Conservation (phyloP, 2,888 invertebrate genomes). For the Seira ritae region DNA sequence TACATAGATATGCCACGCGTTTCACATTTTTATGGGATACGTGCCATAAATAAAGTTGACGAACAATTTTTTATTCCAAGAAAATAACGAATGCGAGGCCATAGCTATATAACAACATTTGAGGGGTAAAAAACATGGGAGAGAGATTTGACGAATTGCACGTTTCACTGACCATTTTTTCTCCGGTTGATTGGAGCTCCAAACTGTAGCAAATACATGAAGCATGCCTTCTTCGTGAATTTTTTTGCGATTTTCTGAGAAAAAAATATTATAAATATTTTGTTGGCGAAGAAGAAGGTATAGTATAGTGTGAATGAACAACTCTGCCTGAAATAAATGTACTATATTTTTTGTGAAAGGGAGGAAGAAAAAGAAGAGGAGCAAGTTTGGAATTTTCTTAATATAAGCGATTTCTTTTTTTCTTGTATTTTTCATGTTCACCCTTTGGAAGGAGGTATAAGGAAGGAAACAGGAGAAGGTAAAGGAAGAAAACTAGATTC, state of each 20-base stretch:
- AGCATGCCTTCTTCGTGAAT: slow-evolving; percentile 37
- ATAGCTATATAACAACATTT: background rate
- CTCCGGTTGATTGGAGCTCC: slow-evolving; percentile 63
- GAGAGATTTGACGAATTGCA: slow-evolving; percentile 57
- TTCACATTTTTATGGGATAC: too few species aligned
- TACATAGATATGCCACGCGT: too few species aligned
- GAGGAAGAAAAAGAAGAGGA: too few species aligned
- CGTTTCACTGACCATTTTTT: slow-evolving; percentile 48
- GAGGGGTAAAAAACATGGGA: slow-evolving; percentile 2
- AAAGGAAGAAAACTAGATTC: background rate
- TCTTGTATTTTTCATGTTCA: slow-evolving; percentile 29
- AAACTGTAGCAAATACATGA: slow-evolving; percentile 44
- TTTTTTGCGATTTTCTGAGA: background rate
- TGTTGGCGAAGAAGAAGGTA: too few species aligned
- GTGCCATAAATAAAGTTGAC: background rate
- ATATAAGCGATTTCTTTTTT: slow-evolving; percentile 21
- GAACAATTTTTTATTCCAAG: background rate
- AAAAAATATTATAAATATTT: background rate
- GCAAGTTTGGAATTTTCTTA: background rate
- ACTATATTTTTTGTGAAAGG: too few species aligned
- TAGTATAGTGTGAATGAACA: too few species aligned
- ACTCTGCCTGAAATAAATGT: too few species aligned
- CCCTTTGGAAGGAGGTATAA: slow-evolving; percentile 76
- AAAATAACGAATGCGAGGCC: background rate
- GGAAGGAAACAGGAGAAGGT: slow-evolving; percentile 75